phyloP scores from a whole-genome alignment of 2,113 vertebrate species.

The Mus pahari region DNA sequence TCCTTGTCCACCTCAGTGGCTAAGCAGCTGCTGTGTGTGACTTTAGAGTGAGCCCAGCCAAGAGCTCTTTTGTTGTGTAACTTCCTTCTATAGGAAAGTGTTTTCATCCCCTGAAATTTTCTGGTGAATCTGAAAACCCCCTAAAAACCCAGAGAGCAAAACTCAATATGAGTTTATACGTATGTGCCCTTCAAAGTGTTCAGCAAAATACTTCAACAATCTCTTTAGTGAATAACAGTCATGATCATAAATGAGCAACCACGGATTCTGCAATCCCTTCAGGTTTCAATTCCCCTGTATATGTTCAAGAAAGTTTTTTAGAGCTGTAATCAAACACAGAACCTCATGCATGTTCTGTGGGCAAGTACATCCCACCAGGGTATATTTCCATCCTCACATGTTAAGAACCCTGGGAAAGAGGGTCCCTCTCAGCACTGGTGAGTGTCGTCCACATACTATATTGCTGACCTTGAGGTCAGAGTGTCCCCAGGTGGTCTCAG shows the following conservation, averaged over 20 bases:
- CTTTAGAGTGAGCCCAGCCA: background rate
- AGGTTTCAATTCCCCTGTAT: background rate
- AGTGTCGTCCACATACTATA: rapidly evolving
- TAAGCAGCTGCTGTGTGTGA: background rate
- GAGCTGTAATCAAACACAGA: background rate
- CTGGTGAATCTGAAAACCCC: background rate
- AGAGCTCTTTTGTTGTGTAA: background rate
- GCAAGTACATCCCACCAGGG: background rate
- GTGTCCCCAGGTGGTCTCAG: background rate
- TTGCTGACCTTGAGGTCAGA: background rate
- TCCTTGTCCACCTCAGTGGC: background rate
- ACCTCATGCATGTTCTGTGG: background rate
- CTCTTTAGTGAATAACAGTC: background rate
- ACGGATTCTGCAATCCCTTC: background rate
- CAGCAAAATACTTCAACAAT: background rate
- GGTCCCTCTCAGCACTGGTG: background rate
- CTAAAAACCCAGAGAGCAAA: background rate
- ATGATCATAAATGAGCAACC: constrained; percentile 7
- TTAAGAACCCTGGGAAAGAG: background rate
- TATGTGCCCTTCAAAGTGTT: background rate
- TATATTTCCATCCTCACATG: background rate
- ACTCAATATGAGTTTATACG: background rate
- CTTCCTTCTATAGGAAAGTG: background rate
- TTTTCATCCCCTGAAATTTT: background rate
- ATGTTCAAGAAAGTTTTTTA: background rate